Percentiles rank a stretch among this genome's conserved stretches.
These are phyloP conservation scores for Leptodactylus fuscus DNA, from an alignment of 2,113 vertebrate genomes.

Conservation along the genomic window DNA sequence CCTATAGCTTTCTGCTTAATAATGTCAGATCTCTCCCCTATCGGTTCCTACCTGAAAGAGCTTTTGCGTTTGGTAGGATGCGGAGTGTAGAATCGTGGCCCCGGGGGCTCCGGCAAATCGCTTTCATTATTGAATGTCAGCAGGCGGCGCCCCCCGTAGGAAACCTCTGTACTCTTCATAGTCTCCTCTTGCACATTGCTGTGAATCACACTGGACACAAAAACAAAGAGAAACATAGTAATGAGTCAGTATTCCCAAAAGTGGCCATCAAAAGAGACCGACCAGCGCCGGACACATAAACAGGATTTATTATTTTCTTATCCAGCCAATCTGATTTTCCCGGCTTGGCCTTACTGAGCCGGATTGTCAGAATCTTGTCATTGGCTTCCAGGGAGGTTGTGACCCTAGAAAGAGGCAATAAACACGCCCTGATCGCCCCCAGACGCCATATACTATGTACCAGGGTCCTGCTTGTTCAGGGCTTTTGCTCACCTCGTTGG, in stretches of 20 bases:
- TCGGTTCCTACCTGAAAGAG: slow-evolving; percentile 37
- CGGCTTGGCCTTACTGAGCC: too few species aligned
- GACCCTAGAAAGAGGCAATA: too few species aligned
- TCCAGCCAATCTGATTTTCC: too few species aligned
- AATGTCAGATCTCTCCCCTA: background rate
- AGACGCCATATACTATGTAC: background rate
- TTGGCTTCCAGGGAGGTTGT: too few species aligned
- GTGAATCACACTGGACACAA: background rate
- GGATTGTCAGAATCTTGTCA: background rate
- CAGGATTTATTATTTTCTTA: too few species aligned
- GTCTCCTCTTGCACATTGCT: slow-evolving; percentile 18
- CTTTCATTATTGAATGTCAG: slow-evolving; percentile 17
- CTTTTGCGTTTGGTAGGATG: background rate
- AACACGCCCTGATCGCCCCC: too few species aligned
- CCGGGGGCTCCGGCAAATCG: background rate
- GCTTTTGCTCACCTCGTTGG: slow-evolving; percentile 81
- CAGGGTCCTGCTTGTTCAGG: background rate
- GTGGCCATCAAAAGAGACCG: too few species aligned
- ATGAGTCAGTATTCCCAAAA: too few species aligned
- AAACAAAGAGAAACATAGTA: background rate
- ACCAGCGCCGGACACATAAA: too few species aligned
- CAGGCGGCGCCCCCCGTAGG: slow-evolving; percentile 29
- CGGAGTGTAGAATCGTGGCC: background rate
- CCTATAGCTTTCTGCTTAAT: too few species aligned
- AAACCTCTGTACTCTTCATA: slow-evolving; percentile 33